Base-by-base conservation (phyloP, 2,888 invertebrate genomes). In the Caradrina clavipalpis region DNA sequence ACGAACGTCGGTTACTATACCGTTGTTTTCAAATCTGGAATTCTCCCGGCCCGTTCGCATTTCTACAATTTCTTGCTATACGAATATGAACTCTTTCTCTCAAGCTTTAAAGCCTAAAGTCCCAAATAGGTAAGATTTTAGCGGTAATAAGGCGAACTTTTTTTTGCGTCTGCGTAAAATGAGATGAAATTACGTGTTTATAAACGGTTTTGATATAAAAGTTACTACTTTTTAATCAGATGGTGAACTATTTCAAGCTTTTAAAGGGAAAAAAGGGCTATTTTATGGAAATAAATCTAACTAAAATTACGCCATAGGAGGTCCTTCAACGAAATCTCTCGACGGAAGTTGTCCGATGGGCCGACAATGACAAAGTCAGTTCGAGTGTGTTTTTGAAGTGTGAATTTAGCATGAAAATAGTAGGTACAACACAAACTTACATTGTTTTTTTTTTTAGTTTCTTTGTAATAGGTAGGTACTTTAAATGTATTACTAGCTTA, bases 1-100 rank as follows among this genome's bases (percentile, higher is more conserved):
- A 82, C 77, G 59, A 55, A 69, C 74, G 82, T 76, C 82, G 83
- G 82, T 82, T 82, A 82, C 74, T 74, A 69, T 82, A 82, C 82
- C 91, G 91, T 91, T 87, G 87, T 85, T 90, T 90, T 90, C 85
- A 90, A 91, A 91, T 91, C 91, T 90, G 91, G 91, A 90, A 91
- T 90, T 85, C 88, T 89, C 87, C 85, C 81, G 81, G 81, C 83
- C 81, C 79, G 81, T 79, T 78, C 70, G 60, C 73, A 60, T 72
- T 68, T 75, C 60, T 68, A 60, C 47, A 71, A 60, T 57, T 61
- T 59, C 13, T 51, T 63, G 71, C 55, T 55, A 19, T 54, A 26
- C 45, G 47, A 78, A 70, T 59, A 57, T 79, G 53, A 59, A 58
- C 76, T 64, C 67, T 82, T 60, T 11, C 0, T 0, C 0, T 0